Conservation (phyloP, 2,113 vertebrate species). For the Clarias gariepinus region DNA sequence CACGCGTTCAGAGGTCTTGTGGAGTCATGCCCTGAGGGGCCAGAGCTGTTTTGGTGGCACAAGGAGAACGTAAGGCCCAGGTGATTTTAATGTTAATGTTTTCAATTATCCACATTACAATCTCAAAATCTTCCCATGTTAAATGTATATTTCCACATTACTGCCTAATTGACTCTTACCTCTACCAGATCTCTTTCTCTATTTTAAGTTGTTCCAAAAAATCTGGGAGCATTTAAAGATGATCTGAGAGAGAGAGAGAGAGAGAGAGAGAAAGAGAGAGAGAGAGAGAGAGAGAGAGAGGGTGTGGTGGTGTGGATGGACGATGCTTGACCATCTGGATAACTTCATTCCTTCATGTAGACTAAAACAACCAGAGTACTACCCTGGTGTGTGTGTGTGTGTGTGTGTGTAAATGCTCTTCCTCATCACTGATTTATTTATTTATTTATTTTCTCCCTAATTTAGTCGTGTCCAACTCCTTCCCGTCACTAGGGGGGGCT, state of each 20-base stretch:
- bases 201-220: neutral
- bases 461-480: too few relatives aligned
- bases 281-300: constrained; percentile 5
- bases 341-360: constrained; percentile 59
- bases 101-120: neutral
- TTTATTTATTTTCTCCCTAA: too few relatives aligned
- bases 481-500: too few relatives aligned
- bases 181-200: neutral
- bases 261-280: constrained; percentile 20
- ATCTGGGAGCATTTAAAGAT: constrained; percentile 22
- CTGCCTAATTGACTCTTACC: neutral
- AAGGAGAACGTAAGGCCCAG: too few relatives aligned
- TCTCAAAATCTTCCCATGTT: constrained; percentile 7
- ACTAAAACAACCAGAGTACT: constrained; percentile 65
- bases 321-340: constrained; percentile 44
- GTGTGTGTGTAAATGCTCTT: too few relatives aligned
- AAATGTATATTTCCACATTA: neutral
- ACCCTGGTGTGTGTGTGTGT: neutral
- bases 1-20: too few relatives aligned
- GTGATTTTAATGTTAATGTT: too few relatives aligned
- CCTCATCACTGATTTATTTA: too few relatives aligned
- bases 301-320: constrained; percentile 6
- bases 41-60: too few relatives aligned
- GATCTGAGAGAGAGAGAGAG: constrained; percentile 5
- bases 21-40: too few relatives aligned